Percentiles rank a stretch among this genome's conserved stretches.
These are phyloP conservation scores for Autographa pulchrina DNA, from an alignment of 2,888 invertebrate species.

Conservation along the genomic window DNA sequence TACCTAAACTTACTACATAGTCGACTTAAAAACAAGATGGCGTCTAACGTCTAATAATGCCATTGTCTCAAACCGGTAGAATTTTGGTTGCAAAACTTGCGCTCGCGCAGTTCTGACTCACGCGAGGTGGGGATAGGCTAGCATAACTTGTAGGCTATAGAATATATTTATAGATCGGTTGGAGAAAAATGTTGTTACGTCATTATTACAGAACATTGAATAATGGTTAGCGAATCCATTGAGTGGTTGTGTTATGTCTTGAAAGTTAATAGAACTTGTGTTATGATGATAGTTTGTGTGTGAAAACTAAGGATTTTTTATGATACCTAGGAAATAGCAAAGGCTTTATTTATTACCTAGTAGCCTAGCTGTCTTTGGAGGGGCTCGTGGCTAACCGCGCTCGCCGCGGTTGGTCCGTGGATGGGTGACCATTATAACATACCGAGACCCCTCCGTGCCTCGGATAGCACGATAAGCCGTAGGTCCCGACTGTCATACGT, in stretches of 20 bases:
- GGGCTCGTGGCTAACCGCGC: too few species aligned
- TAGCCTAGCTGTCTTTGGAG: too few species aligned
- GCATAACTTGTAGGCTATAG: slow-evolving; percentile 53
- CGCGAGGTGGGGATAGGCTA: slow-evolving; percentile 53
- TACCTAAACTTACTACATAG: slow-evolving; percentile 43
- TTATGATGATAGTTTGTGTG: too few species aligned
- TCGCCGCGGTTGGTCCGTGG: too few species aligned
- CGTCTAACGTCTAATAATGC: slow-evolving; percentile 85
- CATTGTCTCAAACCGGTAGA: slow-evolving; percentile 88
- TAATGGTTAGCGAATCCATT: background rate
- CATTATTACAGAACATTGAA: slow-evolving; percentile 14
- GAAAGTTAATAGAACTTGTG: too few species aligned
- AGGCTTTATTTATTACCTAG: too few species aligned
- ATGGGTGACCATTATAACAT: too few species aligned
- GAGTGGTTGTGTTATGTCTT: background rate
- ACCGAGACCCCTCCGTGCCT: too few species aligned
- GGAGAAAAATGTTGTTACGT: slow-evolving; percentile 58
- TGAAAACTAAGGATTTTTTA: too few species aligned
- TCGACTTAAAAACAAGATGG: slow-evolving; percentile 79
- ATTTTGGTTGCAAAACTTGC: slow-evolving; percentile 88
- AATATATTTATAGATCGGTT: slow-evolving; percentile 55
- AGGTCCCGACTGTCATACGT: too few species aligned
- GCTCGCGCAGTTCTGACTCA: slow-evolving; percentile 85
- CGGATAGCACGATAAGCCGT: too few species aligned
- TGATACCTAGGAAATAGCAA: too few species aligned